phyloP scores from a whole-genome alignment of 2,888 invertebrate genomes.

The Ctena decussata region DNA sequence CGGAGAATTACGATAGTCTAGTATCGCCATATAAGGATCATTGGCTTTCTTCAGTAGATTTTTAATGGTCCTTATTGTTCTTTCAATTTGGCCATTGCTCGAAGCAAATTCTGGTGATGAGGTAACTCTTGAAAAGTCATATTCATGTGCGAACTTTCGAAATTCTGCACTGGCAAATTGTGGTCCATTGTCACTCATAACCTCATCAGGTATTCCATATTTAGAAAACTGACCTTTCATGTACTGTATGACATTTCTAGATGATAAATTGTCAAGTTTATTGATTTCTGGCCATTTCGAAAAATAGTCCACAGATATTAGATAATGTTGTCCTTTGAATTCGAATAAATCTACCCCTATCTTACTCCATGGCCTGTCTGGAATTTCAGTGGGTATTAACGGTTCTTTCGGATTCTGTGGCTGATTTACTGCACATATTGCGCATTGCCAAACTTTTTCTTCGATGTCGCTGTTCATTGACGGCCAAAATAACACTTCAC shows the following conservation, averaged over 20 bases:
- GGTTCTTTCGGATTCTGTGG: constrained; percentile 31
- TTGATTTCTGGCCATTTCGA: constrained; percentile 48
- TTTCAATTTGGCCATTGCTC: constrained; percentile 20
- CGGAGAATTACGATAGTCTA: constrained; percentile 31
- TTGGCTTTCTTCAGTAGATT: constrained; percentile 25
- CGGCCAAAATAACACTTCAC: constrained; percentile 31
- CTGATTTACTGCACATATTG: constrained; percentile 27
- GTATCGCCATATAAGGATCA: constrained; percentile 37
- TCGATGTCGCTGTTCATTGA: constrained; percentile 28
- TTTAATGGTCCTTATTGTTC: constrained; percentile 42
- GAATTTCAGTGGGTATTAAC: constrained; percentile 15
- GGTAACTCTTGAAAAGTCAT: constrained; percentile 21
- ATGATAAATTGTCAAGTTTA: constrained; percentile 32
- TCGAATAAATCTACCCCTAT: constrained; percentile 34
- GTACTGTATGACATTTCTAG: constrained; percentile 1
- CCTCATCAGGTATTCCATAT: constrained; percentile 23
- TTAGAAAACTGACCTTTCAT: constrained; percentile 27
- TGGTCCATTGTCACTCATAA: constrained; percentile 39
- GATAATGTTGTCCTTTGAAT: background rate
- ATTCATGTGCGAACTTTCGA: constrained; percentile 10
- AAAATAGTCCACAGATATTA: constrained; percentile 23
- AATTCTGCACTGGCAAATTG: constrained; percentile 18
- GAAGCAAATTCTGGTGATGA: constrained; percentile 13
- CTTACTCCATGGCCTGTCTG: constrained; percentile 32
- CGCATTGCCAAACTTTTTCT: constrained; percentile 25